Evolutionary conservation across 2,797 vertebrate species (phyloP).

Genomic region (Molossus alvarezi): DNA sequence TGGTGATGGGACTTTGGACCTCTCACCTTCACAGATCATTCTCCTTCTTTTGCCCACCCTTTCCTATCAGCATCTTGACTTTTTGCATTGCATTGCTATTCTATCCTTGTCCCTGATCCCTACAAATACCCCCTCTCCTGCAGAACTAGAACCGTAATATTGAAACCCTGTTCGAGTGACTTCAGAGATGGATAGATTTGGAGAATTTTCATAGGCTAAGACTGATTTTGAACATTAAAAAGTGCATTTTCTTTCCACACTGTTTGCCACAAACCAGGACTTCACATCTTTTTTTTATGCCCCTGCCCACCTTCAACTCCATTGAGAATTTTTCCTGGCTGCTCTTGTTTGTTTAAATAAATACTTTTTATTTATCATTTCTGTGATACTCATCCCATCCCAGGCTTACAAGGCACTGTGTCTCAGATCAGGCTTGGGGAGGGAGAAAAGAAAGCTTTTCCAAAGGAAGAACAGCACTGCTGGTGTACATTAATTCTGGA

Average conservation of each 20-base stretch:
- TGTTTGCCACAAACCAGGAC: slow-evolving; percentile 24
- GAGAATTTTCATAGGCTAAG: slow-evolving; percentile 49
- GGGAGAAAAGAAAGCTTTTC: slow-evolving; percentile 28
- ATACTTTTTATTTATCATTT: slow-evolving; percentile 52
- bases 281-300: background rate
- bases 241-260: background rate
- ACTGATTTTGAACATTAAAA: slow-evolving; percentile 19
- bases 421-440: slow-evolving; percentile 30
- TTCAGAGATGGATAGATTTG: slow-evolving; percentile 58
- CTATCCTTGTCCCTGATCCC: background rate
- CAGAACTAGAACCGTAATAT: slow-evolving; percentile 23
- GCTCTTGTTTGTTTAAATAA: slow-evolving; percentile 55
- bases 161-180: slow-evolving; percentile 18
- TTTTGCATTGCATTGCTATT: background rate
- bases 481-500: slow-evolving; percentile 37
- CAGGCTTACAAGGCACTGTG: background rate
- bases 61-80: slow-evolving; percentile 38
- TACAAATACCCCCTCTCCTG: background rate
- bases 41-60: background rate
- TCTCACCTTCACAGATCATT: slow-evolving; percentile 30
- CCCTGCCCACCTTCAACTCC: slow-evolving; percentile 14
- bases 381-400: slow-evolving; percentile 15
- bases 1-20: slow-evolving; percentile 27
- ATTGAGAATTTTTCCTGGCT: slow-evolving; percentile 36
- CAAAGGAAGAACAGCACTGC: background rate